Conservation (phyloP, 2,113 vertebrate genomes). For the Pelusios castaneus region DNA sequence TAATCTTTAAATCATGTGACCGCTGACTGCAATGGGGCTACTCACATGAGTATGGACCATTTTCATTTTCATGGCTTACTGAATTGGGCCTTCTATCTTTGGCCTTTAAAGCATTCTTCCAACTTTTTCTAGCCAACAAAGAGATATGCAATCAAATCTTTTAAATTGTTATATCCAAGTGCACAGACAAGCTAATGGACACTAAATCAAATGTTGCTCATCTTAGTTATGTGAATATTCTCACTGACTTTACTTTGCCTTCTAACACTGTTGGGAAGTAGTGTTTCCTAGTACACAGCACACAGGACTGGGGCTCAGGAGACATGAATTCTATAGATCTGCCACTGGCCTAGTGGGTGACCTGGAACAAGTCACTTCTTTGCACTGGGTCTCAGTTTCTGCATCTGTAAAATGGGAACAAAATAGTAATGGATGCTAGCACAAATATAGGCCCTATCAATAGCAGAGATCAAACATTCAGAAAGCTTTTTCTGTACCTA, state of each 20-base stretch:
- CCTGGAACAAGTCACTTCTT: not conserved
- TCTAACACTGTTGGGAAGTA: not conserved
- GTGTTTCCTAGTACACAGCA: rapidly evolving
- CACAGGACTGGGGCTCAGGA: not conserved
- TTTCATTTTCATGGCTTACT: too few species aligned
- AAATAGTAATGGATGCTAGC: too few species aligned
- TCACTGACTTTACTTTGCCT: not conserved
- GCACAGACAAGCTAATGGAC: not conserved
- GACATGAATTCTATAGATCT: not conserved
- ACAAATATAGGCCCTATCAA: too few species aligned
- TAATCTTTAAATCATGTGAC: not conserved
- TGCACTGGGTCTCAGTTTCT: not conserved
- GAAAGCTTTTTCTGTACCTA: not conserved
- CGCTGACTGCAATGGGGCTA: not conserved
- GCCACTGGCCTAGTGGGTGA: rapidly evolving
- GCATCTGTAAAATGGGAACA: not conserved
- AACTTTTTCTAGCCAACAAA: not conserved
- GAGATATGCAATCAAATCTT: not conserved
- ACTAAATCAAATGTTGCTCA: too few species aligned
- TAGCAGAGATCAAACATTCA: not conserved
- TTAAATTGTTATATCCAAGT: not conserved
- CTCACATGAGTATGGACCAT: not conserved
- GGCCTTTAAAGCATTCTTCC: not conserved
- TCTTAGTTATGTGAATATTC: too few species aligned
- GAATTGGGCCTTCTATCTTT: not conserved